Base-by-base conservation (phyloP, 1,140 invertebrate species). In the Mesaphorura yosii region DNA sequence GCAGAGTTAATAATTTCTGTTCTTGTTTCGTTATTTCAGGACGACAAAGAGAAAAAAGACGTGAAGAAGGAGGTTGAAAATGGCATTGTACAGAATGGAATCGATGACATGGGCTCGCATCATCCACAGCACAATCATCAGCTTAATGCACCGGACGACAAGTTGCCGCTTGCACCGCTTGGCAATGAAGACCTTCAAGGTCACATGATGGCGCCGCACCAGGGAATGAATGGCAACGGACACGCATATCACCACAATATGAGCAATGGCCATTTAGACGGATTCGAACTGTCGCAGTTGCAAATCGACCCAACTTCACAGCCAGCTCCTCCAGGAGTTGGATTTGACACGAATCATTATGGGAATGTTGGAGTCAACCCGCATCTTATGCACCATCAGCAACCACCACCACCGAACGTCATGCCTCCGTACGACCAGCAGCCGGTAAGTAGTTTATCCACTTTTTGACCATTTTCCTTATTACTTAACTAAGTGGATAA, bases 11-110 rank as follows among this genome's bases (percentile, higher is more conserved):
- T n/a, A n/a, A n/a, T n/a, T n/a, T n/a, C n/a, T n/a, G n/a, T 64
- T 51, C 34, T 64, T 54, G 22, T 48, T 44, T 47, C 39, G 38
- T 17, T 28, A 34, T 55, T 51, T 17, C 59, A 66, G 67, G 68
- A 67, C 59, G 69, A 67, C 27, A 70, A 69, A 50, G 58, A 71
- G 59, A 69, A 74, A 59, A 73, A 77, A 56, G 75, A 78, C 57
- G 77, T 78, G 57, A 77, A 81, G 66, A 80, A 84, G 62, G 67
- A 67, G 45, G 66, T 68, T 31, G 73, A 75, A 60, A 72, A 70
- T 58, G 73, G 72, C 34, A 77, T 82, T 59, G 77, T 83, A 65
- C 80, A 83, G 67, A 94, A 94, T 70, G 90, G 89, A 45, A 76
- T 89, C 4, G 88, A 92, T 63, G 90, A 94, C 64, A 86, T 53